These are phyloP conservation scores for Meloidogyne chitwoodi DNA, from an alignment of 1,140 invertebrate genomes.

Conservation along the genomic window DNA sequence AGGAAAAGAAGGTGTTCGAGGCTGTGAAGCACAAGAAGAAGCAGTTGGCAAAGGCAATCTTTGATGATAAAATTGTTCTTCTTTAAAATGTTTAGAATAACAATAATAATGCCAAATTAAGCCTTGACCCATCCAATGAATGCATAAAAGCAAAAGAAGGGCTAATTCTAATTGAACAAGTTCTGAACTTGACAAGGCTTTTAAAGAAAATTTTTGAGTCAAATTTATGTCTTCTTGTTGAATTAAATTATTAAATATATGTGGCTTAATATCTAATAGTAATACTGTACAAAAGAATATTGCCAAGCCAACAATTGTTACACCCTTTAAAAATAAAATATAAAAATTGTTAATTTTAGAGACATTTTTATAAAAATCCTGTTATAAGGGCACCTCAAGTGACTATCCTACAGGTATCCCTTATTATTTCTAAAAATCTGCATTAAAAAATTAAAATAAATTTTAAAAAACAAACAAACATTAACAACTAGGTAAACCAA, in stretches of 20 bases:
- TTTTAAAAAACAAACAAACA: neutral
- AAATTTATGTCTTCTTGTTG: neutral
- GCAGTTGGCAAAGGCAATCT: neutral
- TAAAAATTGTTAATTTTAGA: too few relatives aligned
- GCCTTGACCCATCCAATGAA: slow-evolving; percentile 14
- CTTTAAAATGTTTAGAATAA: slow-evolving; percentile 5
- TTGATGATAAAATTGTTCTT: slow-evolving; percentile 6
- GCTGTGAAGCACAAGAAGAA: neutral
- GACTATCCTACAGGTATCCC: too few relatives aligned
- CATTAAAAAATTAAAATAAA: too few relatives aligned
- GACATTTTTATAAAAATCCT: too few relatives aligned
- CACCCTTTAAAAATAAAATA: neutral
- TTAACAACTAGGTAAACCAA: slow-evolving; percentile 12
- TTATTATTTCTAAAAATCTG: too few relatives aligned
- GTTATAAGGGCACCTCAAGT: too few relatives aligned
- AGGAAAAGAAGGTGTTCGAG: neutral
- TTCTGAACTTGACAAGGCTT: neutral
- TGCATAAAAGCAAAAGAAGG: neutral
- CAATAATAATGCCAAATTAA: slow-evolving; percentile 15
- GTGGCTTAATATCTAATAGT: neutral
- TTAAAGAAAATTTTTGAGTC: neutral
- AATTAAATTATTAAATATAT: neutral
- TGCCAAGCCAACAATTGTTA: neutral
- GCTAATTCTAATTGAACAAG: neutral
- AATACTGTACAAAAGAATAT: neutral